Conservation (phyloP, 2,888 invertebrate species). For the Apocheima hispidaria region DNA sequence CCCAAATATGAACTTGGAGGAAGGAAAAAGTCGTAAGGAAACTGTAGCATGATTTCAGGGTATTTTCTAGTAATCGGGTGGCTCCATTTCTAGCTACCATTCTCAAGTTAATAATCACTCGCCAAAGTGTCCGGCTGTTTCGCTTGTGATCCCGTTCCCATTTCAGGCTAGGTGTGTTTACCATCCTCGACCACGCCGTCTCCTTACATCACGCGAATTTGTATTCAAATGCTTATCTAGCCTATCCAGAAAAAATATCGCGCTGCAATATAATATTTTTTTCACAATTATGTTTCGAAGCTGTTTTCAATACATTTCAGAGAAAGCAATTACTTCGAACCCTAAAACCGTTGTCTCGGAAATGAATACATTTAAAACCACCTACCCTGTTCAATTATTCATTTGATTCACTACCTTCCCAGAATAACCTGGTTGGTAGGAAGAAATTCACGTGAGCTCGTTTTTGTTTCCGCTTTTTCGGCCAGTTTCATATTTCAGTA, state of each 20-base stretch:
- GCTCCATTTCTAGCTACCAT: too few species aligned
- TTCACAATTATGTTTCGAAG: not conserved
- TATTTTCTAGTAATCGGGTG: too few species aligned
- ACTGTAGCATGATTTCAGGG: too few species aligned
- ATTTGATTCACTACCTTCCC: conserved; percentile 22
- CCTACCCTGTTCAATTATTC: conserved; percentile 27
- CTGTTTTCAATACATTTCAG: not conserved
- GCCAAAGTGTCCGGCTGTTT: too few species aligned
- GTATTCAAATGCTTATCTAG: too few species aligned
- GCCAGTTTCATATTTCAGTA: not conserved
- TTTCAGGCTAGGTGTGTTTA: too few species aligned
- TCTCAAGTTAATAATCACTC: too few species aligned
- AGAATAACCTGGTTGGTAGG: conserved; percentile 7
- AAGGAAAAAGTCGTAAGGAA: too few species aligned
- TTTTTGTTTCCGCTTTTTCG: conserved; percentile 6
- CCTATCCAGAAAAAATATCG: not conserved
- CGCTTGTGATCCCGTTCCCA: too few species aligned
- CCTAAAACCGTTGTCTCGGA: conserved; percentile 1
- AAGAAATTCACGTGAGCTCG: conserved; percentile 1
- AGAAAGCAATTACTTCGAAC: not conserved
- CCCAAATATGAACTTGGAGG: too few species aligned
- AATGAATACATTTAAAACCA: conserved; percentile 9
- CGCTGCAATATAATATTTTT: not conserved
- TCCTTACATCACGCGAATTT: too few species aligned
- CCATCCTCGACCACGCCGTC: too few species aligned